Evolutionary conservation across 2,113 vertebrate genomes (phyloP), one percentile per base, ranked within the genome.

Genomic region (Ophthalmolycus amberensis): DNA sequence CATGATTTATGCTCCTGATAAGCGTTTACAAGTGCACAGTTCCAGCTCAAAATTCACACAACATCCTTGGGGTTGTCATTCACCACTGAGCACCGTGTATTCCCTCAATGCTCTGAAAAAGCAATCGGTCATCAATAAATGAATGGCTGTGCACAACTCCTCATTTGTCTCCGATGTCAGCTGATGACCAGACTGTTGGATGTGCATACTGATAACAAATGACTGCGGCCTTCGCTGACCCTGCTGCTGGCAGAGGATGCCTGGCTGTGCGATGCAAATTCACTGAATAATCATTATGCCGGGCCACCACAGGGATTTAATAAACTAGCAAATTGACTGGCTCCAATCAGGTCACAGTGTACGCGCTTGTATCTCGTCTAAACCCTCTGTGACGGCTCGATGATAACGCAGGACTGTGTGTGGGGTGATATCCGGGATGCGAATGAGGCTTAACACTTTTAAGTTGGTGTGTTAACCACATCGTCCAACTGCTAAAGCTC

Each of bases 141-240:
- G 68, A 88, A 82, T 71, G 76, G 74, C 82, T 79, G 66, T n/a
- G 68, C 77, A 79, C 84, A 76, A 92, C 90, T 86, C 81, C 81
- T 89, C 86, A 91, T 95, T 91, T 91, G 90, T 92, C 88, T 88
- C 76, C 67, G 88, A 82, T 91, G 92, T 92, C 89, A 85, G 79
- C 71, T 81, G 90, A 90, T 84, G 85, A 84, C 76, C 71, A 72
- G 77, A 75, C 79, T 27, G 84, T 71, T 82, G 75, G 64, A 58
- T 32, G 85, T 85, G 90, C 85, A 91, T 91, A 74, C 87, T 66
- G 86, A 89, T 85, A 85, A 92, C 89, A 80, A 87, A 91, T 77
- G 79, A 75, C 83, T 79, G 52, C n/a, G 85, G 77, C 88, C 91
- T 92, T 91, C 84, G 2, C 78, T 81, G 90, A 90, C 88, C 92